phyloP scores from a whole-genome alignment of 2,888 invertebrate species.

The Lamellibrachia columna region DNA sequence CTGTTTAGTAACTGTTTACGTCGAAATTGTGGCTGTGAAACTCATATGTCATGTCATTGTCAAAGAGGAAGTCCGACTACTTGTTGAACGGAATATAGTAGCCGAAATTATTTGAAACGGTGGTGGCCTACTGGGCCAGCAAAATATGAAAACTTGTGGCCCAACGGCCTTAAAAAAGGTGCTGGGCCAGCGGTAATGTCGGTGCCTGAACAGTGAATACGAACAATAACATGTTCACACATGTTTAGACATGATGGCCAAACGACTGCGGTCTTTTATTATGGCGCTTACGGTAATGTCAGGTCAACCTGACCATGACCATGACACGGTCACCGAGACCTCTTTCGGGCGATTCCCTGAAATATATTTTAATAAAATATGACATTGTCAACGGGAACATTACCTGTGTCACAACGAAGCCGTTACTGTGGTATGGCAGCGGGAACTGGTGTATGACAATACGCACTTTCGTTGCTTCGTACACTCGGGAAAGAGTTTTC shows the following conservation, averaged over 20 bases:
- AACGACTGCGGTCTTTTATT: background rate
- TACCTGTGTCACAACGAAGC: conserved; percentile 4
- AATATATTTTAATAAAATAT: background rate
- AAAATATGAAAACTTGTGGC: no score
- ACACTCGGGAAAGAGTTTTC: background rate
- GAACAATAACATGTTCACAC: background rate
- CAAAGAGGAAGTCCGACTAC: no score
- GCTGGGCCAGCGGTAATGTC: background rate
- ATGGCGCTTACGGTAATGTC: conserved; percentile 8
- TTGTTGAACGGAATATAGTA: no score
- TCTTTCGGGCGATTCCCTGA: background rate
- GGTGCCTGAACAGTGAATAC: background rate
- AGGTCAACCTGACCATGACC: background rate
- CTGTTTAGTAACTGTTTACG: no score
- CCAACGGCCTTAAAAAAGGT: background rate
- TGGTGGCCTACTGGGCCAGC: no score
- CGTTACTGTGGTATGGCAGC: background rate
- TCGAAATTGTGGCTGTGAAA: no score
- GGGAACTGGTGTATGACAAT: background rate
- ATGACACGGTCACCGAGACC: background rate
- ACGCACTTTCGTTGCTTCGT: background rate
- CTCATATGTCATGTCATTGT: no score
- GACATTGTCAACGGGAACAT: background rate
- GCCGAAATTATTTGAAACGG: no score
- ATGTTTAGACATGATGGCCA: background rate